These are phyloP conservation scores for Andrena marginata DNA, from an alignment of 2,888 invertebrate genomes.

Conservation along the genomic window DNA sequence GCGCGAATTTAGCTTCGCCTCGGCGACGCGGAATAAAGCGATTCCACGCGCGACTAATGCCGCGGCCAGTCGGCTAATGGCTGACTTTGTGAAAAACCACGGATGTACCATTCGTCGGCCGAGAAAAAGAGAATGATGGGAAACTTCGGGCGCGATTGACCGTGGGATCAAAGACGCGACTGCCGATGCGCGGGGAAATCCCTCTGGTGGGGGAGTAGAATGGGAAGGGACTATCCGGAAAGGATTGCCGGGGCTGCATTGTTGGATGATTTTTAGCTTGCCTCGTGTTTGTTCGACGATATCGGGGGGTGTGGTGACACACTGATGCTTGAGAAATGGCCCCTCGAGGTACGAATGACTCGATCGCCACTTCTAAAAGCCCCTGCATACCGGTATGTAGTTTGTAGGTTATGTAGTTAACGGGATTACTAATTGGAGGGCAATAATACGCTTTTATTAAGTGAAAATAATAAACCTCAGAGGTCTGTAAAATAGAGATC, in stretches of 20 bases:
- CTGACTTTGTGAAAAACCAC: neutral
- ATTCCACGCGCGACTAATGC: conserved; percentile 15
- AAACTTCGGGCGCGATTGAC: conserved; percentile 18
- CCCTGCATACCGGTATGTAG: no score
- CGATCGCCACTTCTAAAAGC: neutral
- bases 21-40: conserved; percentile 25
- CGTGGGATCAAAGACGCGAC: conserved; percentile 17
- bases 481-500: neutral
- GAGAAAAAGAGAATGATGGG: neutral
- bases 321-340: neutral
- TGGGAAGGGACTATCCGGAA: conserved; percentile 1
- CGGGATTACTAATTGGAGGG: neutral
- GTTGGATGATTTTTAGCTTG: conserved; percentile 8
- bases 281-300: conserved; percentile 2
- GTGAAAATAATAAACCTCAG: no score
- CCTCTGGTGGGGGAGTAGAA: neutral
- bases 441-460: neutral
- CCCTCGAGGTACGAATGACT: neutral
- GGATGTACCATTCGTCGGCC: no score
- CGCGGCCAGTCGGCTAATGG: neutral
- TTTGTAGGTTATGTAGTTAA: neutral
- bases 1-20: conserved; percentile 1
- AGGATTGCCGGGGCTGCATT: neutral
- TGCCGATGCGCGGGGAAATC: neutral
- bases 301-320: neutral